Conservation (phyloP, 2,888 invertebrate species). For the Elysia crispata region DNA sequence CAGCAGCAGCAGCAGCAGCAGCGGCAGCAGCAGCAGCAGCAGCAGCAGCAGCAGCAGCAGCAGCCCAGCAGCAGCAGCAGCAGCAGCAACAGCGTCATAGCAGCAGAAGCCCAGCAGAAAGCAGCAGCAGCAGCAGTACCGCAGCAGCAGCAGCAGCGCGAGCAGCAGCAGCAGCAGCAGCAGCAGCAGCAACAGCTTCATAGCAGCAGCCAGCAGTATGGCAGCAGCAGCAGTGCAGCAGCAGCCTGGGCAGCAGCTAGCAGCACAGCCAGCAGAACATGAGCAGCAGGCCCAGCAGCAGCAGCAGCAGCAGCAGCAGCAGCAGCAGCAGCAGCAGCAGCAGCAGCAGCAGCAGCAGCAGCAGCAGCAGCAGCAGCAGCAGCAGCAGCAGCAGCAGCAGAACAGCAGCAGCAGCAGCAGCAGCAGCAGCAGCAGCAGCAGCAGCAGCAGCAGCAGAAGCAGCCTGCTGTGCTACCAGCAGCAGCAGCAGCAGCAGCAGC, state of each 20-base stretch:
- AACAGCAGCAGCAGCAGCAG: too few species aligned
- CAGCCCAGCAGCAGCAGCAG: too few species aligned
- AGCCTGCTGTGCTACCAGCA: too few species aligned
- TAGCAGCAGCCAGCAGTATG: too few species aligned
- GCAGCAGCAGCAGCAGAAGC: too few species aligned
- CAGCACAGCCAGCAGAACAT: background rate
- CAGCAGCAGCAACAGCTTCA: too few species aligned
- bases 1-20: slow-evolving; percentile 10
- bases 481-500: background rate
- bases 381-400: too few species aligned
- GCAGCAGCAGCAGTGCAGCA: too few species aligned
- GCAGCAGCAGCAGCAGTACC: background rate
- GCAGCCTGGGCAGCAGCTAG: background rate
- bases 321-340: background rate
- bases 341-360: slow-evolving; percentile 4
- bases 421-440: background rate
- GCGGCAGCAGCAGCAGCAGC: too few species aligned
- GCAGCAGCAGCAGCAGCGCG: background rate
- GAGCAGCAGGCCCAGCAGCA: background rate
- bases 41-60: too few species aligned
- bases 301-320: too few species aligned
- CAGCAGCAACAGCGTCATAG: background rate
- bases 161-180: background rate
- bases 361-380: slow-evolving; percentile 3
- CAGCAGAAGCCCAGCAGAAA: slow-evolving; percentile 3